These are phyloP conservation scores for Pseudonaja textilis DNA, from an alignment of 2,113 vertebrate genomes.

Conservation along the genomic window DNA sequence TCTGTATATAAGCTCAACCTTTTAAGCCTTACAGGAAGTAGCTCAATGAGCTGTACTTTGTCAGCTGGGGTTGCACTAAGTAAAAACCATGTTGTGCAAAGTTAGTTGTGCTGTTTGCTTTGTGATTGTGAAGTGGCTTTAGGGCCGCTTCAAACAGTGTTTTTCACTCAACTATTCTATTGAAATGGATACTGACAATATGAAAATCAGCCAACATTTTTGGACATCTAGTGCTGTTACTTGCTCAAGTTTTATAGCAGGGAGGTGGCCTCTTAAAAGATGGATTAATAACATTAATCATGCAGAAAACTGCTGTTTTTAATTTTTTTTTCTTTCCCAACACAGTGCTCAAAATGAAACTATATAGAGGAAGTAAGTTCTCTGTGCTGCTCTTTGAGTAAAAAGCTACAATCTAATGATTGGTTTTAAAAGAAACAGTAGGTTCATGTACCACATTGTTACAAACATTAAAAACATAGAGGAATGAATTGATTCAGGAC, in stretches of 20 bases:
- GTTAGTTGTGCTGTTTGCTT: not conserved
- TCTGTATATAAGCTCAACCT: not conserved
- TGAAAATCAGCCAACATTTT: not conserved
- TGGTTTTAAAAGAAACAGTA: not conserved
- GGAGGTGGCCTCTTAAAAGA: not conserved
- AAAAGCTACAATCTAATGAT: not conserved
- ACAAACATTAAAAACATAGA: not conserved
- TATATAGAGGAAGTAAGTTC: slow-evolving; percentile 10
- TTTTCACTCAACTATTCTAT: not conserved
- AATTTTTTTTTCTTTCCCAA: not conserved
- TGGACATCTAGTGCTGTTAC: not conserved
- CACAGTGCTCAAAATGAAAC: slow-evolving; percentile 6
- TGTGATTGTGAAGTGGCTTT: not conserved
- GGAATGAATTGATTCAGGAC: not conserved
- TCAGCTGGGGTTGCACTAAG: not conserved
- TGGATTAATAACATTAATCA: not conserved
- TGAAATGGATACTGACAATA: not conserved
- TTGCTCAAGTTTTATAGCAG: not conserved
- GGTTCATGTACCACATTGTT: not conserved
- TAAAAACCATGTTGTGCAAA: not conserved
- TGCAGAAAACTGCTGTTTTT: not conserved
- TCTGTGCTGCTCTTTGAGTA: not conserved
- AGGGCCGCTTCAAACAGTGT: not conserved
- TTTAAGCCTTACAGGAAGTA: not conserved
- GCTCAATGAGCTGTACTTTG: not conserved